A percentile compares a stretch with the other conserved stretches of the same genome.
Conservation (phyloP, 1,140 invertebrate genomes). For the Dufourea novaeangliae region DNA sequence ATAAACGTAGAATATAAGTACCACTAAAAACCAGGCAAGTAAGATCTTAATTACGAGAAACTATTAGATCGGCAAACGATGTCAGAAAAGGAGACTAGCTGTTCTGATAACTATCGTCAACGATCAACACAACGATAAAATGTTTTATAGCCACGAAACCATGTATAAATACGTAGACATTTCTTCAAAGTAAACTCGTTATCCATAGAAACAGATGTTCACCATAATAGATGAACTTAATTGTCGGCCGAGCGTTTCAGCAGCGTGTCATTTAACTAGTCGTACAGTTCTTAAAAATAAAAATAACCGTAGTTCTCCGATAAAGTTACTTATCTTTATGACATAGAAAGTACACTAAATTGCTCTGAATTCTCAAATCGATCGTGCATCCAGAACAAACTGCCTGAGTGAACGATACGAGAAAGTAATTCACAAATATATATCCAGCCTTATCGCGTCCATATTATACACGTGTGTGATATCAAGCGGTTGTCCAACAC, state of each 20-base stretch:
- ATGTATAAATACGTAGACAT: too few relatives aligned
- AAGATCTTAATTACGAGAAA: too few relatives aligned
- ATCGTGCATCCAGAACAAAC: constrained; percentile 1
- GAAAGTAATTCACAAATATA: constrained; percentile 25
- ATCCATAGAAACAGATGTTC: too few relatives aligned
- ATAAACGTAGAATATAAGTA: too few relatives aligned
- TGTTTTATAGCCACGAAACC: too few relatives aligned
- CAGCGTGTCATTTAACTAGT: neutral
- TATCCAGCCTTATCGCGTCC: constrained; percentile 38
- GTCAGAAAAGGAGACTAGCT: too few relatives aligned
- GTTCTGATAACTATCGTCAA: too few relatives aligned
- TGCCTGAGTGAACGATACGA: neutral
- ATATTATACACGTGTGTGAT: constrained; percentile 49
- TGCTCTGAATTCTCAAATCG: constrained; percentile 3
- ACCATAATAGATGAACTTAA: neutral
- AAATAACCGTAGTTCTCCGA: neutral
- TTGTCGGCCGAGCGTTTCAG: neutral
- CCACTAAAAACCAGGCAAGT: too few relatives aligned
- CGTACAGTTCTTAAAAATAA: neutral
- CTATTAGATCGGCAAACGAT: too few relatives aligned
- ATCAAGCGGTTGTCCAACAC: constrained; percentile 53
- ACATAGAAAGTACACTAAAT: neutral
- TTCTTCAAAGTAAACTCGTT: too few relatives aligned
- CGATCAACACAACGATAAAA: too few relatives aligned
- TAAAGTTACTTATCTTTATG: neutral